Evolutionary conservation across 2,888 invertebrate species (phyloP).

Genomic region (Plusia festucae): DNA sequence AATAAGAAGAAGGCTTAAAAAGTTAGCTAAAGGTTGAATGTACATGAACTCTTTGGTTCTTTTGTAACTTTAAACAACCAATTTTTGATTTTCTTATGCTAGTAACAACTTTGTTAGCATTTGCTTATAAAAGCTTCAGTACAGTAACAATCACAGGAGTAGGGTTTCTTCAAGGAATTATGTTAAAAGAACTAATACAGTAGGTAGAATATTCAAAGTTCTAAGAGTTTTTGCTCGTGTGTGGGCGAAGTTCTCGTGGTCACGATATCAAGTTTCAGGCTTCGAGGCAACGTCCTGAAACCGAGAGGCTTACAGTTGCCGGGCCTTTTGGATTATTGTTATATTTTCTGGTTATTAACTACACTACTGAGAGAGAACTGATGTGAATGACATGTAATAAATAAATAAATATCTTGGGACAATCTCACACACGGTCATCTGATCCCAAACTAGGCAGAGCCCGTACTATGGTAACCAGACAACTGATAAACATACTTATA

Average conservation of each 20-base stretch:
- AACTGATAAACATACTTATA: no score
- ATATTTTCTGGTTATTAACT: no score
- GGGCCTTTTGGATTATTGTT: not conserved
- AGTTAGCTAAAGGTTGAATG: no score
- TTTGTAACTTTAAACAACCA: not conserved
- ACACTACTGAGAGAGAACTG: no score
- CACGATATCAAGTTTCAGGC: conserved; percentile 16
- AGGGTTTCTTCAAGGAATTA: not conserved
- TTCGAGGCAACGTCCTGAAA: conserved; percentile 23
- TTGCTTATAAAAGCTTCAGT: not conserved
- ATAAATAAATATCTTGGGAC: no score
- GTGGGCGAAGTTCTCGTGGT: not conserved
- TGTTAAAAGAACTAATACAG: not conserved
- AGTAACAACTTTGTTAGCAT: not conserved
- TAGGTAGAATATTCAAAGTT: not conserved
- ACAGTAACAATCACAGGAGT: not conserved
- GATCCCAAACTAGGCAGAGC: no score
- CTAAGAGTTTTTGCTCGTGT: no score
- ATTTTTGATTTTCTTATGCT: not conserved
- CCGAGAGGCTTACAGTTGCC: not conserved
- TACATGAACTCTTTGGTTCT: no score
- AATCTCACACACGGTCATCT: no score
- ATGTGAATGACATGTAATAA: not conserved
- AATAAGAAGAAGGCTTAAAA: no score
- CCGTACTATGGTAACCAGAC: no score